Evolutionary conservation across 2,113 vertebrate species (phyloP).

Genomic region (Eonycteris spelaea): DNA sequence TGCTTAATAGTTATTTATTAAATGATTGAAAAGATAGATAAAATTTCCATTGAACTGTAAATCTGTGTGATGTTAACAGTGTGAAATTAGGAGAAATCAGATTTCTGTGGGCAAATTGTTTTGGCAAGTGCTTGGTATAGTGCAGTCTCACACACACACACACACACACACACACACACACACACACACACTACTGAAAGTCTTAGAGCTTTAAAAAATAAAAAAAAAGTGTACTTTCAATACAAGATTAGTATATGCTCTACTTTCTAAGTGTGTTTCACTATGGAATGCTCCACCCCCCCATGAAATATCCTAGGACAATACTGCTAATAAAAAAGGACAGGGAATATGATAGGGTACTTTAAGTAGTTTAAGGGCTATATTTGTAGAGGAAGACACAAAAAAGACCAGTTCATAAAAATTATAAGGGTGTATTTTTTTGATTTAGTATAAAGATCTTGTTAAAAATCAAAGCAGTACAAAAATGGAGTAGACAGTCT

Average conservation of each 20-base stretch:
- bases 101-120: background rate
- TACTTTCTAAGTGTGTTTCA: background rate
- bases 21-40: background rate
- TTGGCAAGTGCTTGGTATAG: background rate
- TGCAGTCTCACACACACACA: background rate
- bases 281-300: fast-evolving
- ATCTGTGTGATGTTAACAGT: background rate
- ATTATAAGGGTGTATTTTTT: background rate
- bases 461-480: background rate
- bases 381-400: background rate
- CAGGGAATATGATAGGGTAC: background rate
- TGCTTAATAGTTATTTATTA: background rate
- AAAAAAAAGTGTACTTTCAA: background rate
- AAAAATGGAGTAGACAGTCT: background rate
- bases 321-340: background rate
- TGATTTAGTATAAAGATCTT: background rate
- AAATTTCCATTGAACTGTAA: background rate
- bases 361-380: background rate
- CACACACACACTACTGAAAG: background rate
- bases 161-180: too few species aligned
- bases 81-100: background rate
- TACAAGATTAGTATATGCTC: background rate
- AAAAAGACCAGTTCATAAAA: background rate
- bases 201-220: background rate
- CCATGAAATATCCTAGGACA: background rate